These are phyloP conservation scores for Phoenicopterus ruber DNA, from an alignment of 2,113 vertebrate species.

Conservation along the genomic window DNA sequence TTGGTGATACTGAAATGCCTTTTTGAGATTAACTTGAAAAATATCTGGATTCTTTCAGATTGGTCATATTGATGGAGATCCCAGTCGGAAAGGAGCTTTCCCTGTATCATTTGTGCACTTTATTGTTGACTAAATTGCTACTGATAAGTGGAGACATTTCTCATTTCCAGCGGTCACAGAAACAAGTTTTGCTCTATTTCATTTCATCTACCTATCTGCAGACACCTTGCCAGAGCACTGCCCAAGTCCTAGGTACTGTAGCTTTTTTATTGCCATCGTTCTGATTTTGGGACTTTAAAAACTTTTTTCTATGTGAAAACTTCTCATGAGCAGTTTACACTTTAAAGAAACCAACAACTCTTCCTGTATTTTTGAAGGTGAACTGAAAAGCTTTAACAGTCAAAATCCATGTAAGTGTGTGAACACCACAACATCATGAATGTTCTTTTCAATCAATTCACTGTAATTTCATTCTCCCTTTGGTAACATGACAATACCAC, in stretches of 20 bases:
- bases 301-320: constrained; percentile 58
- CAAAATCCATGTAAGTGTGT: background rate
- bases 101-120: constrained; percentile 96
- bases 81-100: constrained; percentile 85
- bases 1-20: background rate
- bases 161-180: constrained; percentile 34
- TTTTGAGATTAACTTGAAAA: background rate
- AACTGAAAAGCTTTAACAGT: constrained; percentile 56
- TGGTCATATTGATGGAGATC: constrained; percentile 91
- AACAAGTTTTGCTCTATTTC: constrained; percentile 5
- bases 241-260: constrained; percentile 14
- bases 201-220: constrained; percentile 22
- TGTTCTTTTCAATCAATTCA: background rate
- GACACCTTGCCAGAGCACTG: constrained; percentile 31
- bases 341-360: background rate
- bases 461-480: background rate
- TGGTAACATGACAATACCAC: background rate
- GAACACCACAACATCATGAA: background rate
- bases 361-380: constrained; percentile 60
- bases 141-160: constrained; percentile 46
- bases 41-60: constrained; percentile 76
- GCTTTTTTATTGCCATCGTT: constrained; percentile 4
- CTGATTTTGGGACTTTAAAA: constrained; percentile 28
- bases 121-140: constrained; percentile 84
- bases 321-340: constrained; percentile 57